These are phyloP conservation scores for Cavia aperea DNA, from an alignment of 2,113 vertebrate species.

Conservation along the genomic window DNA sequence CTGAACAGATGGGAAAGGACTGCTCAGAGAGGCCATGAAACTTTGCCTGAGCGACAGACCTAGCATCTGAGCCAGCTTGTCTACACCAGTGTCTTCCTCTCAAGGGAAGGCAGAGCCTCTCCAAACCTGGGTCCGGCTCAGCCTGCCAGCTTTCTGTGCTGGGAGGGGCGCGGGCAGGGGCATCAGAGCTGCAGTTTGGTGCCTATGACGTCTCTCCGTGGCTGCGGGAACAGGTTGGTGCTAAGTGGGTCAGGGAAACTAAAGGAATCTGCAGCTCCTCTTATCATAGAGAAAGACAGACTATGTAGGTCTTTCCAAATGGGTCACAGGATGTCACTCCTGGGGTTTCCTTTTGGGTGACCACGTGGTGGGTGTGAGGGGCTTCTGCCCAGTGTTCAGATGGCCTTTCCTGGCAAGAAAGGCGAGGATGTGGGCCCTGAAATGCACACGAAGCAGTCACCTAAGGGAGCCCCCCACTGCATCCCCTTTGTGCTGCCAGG, in stretches of 20 bases:
- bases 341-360: background rate
- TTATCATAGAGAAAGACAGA: background rate
- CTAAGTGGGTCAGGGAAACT: background rate
- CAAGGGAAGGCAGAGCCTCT: background rate
- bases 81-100: background rate
- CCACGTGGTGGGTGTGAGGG: too few species aligned
- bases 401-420: constrained; percentile 21
- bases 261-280: background rate
- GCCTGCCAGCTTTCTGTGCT: background rate
- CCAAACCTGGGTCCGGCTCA: background rate
- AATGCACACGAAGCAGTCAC: background rate
- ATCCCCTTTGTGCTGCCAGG: too few species aligned
- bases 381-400: constrained; percentile 3
- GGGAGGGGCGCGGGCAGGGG: background rate
- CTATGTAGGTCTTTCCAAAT: background rate
- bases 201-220: background rate
- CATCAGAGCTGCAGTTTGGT: background rate
- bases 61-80: background rate
- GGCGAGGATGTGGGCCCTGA: background rate
- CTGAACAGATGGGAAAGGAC: background rate
- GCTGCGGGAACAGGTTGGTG: background rate
- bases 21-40: background rate
- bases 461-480: background rate
- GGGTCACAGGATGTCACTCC: background rate
- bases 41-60: too few species aligned